Evolutionary conservation across 2,113 vertebrate species (phyloP).

Genomic region (Hippocampus comes): DNA sequence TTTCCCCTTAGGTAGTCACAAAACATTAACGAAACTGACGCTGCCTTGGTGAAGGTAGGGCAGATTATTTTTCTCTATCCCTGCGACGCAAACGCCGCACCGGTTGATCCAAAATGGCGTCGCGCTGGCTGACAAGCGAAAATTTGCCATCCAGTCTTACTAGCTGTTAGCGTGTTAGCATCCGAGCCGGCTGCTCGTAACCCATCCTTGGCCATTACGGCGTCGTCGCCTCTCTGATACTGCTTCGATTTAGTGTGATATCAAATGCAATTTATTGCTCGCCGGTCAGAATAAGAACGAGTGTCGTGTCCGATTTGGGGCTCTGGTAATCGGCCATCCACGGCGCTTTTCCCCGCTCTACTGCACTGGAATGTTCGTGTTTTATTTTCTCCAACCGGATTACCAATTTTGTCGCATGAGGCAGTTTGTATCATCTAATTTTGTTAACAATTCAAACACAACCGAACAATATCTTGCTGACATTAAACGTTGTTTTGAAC

Average conservation of each 20-base stretch:
- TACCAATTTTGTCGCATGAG: not conserved
- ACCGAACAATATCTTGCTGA: not conserved
- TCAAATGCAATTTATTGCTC: not conserved
- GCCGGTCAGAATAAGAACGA: not conserved
- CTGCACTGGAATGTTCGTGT: not conserved
- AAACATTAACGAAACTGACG: slow-evolving; percentile 70
- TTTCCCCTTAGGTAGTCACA: slow-evolving; percentile 53
- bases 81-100: slow-evolving; percentile 20
- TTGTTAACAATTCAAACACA: not conserved
- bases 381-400: not conserved
- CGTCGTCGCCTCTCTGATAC: slow-evolving; percentile 41
- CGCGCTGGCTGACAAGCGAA: slow-evolving; percentile 38
- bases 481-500: not conserved
- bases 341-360: slow-evolving; percentile 24
- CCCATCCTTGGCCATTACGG: slow-evolving; percentile 50
- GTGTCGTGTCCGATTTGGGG: not conserved
- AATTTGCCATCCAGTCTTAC: slow-evolving; percentile 9
- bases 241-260: not conserved
- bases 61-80: slow-evolving; percentile 12
- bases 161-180: slow-evolving; percentile 18
- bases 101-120: slow-evolving; percentile 73
- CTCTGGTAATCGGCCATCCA: slow-evolving; percentile 14
- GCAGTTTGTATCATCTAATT: not conserved
- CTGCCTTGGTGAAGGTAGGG: slow-evolving; percentile 73
- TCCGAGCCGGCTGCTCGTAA: slow-evolving; percentile 22